Percentiles rank a stretch among this genome's conserved stretches.
phyloP scores from a whole-genome alignment of 2,888 invertebrate genomes.

The Ectemnius cavifrons region DNA sequence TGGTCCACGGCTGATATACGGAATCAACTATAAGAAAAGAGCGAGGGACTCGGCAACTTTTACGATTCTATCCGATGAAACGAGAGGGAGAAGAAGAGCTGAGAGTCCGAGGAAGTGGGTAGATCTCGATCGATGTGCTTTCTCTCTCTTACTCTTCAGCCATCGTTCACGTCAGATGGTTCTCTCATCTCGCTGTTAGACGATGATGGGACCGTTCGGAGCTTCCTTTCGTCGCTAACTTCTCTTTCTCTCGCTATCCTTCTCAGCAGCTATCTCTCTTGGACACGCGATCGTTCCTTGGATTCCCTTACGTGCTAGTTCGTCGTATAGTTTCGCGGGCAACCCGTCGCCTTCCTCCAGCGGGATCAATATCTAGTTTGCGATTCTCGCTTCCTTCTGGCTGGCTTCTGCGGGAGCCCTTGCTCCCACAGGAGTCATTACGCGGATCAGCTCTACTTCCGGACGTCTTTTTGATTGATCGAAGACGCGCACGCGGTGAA shows the following conservation, averaged over 20 bases:
- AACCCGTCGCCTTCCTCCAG: constrained; percentile 13
- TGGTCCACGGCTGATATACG: neutral
- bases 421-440: constrained; percentile 25
- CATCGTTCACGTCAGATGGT: constrained; percentile 9
- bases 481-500: neutral
- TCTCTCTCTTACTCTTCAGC: constrained; percentile 3
- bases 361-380: constrained; percentile 50
- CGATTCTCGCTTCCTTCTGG: constrained; percentile 23
- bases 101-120: neutral
- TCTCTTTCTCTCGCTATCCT: constrained; percentile 11
- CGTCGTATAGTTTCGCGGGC: constrained; percentile 42
- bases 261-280: constrained; percentile 15
- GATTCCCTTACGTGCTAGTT: constrained; percentile 36
- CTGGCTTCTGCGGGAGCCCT: constrained; percentile 4
- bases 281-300: constrained; percentile 13
- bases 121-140: constrained; percentile 43
- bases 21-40: neutral
- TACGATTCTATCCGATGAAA: constrained; percentile 45
- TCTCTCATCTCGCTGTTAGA: constrained; percentile 1
- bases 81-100: constrained; percentile 30
- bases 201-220: constrained; percentile 2
- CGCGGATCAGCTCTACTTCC: constrained; percentile 15
- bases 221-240: constrained; percentile 1
- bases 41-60: constrained; percentile 38
- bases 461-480: constrained; percentile 24